Percentiles rank a stretch among this genome's conserved stretches.
Conservation (phyloP, 1,140 invertebrate genomes). For the Trichogramma pretiosum region DNA sequence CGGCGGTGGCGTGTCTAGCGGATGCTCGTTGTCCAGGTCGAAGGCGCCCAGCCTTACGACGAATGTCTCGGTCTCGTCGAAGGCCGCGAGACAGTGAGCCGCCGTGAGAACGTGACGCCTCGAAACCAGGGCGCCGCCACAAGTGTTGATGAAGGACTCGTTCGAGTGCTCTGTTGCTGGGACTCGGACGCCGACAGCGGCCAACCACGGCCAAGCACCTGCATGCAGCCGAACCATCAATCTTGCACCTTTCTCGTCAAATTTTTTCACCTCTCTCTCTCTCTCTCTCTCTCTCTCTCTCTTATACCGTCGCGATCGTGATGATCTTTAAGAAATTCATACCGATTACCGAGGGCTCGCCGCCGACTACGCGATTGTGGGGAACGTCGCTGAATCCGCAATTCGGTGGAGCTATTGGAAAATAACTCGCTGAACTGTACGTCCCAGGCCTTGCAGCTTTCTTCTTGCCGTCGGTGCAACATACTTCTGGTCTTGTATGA, state of each 20-base stretch:
- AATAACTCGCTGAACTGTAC: no score
- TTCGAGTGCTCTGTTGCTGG: conserved; percentile 41
- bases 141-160: conserved; percentile 27
- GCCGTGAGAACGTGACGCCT: conserved; percentile 67
- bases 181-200: conserved; percentile 45
- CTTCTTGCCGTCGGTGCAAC: no score
- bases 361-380: conserved; percentile 19
- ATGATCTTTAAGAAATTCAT: conserved; percentile 3
- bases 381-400: conserved; percentile 22
- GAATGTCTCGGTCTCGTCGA: conserved; percentile 42
- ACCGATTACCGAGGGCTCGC: conserved; percentile 24
- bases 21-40: conserved; percentile 55
- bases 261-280: no score
- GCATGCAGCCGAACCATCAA: no score
- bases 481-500: no score
- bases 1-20: conserved; percentile 52
- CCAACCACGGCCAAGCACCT: conserved; percentile 69
- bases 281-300: no score
- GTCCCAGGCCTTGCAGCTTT: no score
- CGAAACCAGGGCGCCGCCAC: conserved; percentile 68
- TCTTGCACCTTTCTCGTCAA: no score
- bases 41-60: conserved; percentile 57
- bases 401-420: no score
- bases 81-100: conserved; percentile 75
- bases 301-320: no score